Base-by-base conservation (phyloP, 1,140 invertebrate species). In the Stegodyphus mimosarum region DNA sequence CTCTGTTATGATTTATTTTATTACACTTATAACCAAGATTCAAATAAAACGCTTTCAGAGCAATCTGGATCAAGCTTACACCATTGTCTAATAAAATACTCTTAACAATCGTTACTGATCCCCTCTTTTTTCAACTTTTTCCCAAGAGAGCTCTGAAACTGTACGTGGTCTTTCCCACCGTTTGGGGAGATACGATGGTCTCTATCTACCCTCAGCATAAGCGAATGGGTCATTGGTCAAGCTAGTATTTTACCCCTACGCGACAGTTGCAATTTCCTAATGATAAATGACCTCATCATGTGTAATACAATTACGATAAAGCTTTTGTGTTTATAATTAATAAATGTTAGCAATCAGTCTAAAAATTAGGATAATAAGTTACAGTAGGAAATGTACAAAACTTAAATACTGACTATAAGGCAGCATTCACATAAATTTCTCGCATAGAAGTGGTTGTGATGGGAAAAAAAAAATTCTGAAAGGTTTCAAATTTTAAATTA, bases 151-250 rank as follows among this genome's bases (percentile, higher is more conserved):
- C 17, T 18, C 48, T 78, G 51, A 69, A 78, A 69, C n/a, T 49
- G 13, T 11, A 33, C 33, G 49, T 33, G 69, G 13, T 18, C 18
- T 51, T 64, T 18, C 76, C 63, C 76, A 67, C 17, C 11, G 33
- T 53, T 7, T 52, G 64, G 10, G 15, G 17, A 49, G 49, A 67
- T 51, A 15, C n/a, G 33, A 33, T 33, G 10, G 49, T 33, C 51
- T 6, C 64, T 70, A 80, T 80, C 78, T 80, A 80, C 18, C 69
- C 67, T 69, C 49, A 17, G 69, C 67, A 71, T 72, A 52, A 52
- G 48, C 48, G 15, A 17, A 80, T 17, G 78, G 78, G 67, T 80
- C 78, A 80, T 80, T 80, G 78, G 78, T 80, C 78, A 80, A 80
- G 66, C 53, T 70, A 50, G 66, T 71, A 69, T 49, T 71, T 15